A percentile compares a stretch with the other conserved stretches of the same genome.
These are phyloP conservation scores for Deilephila porcellus DNA, from an alignment of 2,888 invertebrate species.

Conservation along the genomic window DNA sequence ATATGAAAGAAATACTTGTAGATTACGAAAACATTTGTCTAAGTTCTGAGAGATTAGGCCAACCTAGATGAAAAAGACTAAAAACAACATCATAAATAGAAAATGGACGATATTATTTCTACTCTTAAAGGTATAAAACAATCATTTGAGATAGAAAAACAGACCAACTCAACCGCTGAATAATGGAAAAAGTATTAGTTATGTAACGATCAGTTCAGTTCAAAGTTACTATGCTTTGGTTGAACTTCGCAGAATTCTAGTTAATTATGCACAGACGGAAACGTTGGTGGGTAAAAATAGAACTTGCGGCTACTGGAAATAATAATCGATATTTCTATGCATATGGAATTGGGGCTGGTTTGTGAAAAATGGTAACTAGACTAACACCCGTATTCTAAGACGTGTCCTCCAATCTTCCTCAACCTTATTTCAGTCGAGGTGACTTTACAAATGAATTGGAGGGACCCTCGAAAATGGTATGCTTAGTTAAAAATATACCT, in stretches of 20 bases:
- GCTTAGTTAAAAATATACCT: too few relatives aligned
- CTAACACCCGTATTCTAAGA: too few relatives aligned
- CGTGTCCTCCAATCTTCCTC: too few relatives aligned
- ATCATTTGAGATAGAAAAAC: not conserved
- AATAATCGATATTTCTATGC: not conserved
- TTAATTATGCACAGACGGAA: constrained; percentile 5
- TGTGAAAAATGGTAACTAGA: not conserved
- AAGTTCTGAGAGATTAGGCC: too few relatives aligned
- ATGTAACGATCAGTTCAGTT: not conserved
- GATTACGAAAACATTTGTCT: too few relatives aligned
- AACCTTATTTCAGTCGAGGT: too few relatives aligned
- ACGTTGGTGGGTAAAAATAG: constrained; percentile 32
- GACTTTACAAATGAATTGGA: too few relatives aligned
- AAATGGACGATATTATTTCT: too few relatives aligned
- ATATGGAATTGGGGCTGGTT: not conserved
- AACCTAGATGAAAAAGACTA: too few relatives aligned
- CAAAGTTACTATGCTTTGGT: constrained; percentile 8
- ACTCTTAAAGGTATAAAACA: not conserved
- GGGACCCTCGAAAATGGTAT: too few relatives aligned
- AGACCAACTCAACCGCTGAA: not conserved
- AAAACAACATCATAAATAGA: too few relatives aligned
- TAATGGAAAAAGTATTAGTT: not conserved
- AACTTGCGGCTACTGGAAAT: constrained; percentile 27
- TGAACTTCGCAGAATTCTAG: not conserved
- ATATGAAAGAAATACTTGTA: too few relatives aligned